Evolutionary conservation across 2,888 invertebrate genomes (phyloP).

Genomic region (Pandemis heparana): DNA sequence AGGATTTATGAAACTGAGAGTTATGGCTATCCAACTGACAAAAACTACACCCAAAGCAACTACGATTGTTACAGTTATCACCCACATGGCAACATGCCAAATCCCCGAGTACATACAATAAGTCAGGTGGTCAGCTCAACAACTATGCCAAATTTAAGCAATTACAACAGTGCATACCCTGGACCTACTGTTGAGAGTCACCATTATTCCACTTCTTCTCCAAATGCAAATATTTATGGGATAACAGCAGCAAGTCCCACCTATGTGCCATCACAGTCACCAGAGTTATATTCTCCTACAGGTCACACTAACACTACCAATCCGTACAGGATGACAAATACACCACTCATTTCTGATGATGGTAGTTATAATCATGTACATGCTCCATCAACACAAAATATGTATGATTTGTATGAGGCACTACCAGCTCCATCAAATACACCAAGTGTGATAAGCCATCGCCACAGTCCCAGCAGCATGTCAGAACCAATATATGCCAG

Average conservation of each 20-base stretch:
- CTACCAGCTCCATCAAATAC: slow-evolving; percentile 74
- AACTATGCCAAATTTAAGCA: slow-evolving; percentile 82
- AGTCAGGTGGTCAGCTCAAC: slow-evolving; percentile 81
- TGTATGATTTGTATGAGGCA: slow-evolving; percentile 81
- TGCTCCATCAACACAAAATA: slow-evolving; percentile 77
- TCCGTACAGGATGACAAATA: slow-evolving; percentile 82
- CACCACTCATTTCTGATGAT: slow-evolving; percentile 80
- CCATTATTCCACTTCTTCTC: slow-evolving; percentile 66
- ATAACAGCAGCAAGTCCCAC: slow-evolving; percentile 75
- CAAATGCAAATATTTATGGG: slow-evolving; percentile 75
- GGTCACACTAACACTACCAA: slow-evolving; percentile 82
- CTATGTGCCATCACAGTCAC: slow-evolving; percentile 77
- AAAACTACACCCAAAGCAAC: slow-evolving; percentile 74
- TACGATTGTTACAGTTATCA: slow-evolving; percentile 78
- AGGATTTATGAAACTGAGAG: slow-evolving; percentile 71
- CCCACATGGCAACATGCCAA: slow-evolving; percentile 69
- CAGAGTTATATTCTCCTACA: slow-evolving; percentile 79
- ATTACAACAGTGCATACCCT: slow-evolving; percentile 69
- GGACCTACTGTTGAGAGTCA: slow-evolving; percentile 63
- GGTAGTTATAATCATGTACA: slow-evolving; percentile 80
- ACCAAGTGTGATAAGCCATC: slow-evolving; percentile 72
- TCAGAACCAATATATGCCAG: slow-evolving; percentile 73
- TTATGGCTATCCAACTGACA: slow-evolving; percentile 75
- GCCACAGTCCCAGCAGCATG: slow-evolving; percentile 74
- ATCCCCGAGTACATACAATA: slow-evolving; percentile 75